These are phyloP conservation scores for Sinopyrophorus schimmeli DNA, from an alignment of 2,888 invertebrate genomes.

Conservation along the genomic window DNA sequence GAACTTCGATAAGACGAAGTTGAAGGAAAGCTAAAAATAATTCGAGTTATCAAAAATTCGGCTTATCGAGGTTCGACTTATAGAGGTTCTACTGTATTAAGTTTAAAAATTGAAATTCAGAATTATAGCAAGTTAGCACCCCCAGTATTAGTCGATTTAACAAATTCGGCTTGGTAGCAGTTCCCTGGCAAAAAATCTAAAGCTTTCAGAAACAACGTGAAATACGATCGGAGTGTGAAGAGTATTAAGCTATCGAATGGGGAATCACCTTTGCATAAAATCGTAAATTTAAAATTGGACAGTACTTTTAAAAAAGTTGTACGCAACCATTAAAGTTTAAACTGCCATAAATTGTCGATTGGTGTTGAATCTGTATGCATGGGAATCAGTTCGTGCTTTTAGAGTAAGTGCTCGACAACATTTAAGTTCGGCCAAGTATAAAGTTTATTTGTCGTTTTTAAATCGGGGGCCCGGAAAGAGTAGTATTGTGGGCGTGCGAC, in stretches of 20 bases:
- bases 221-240: slow-evolving; percentile 4
- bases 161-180: no score
- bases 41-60: no score
- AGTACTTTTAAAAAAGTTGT: slow-evolving; percentile 28
- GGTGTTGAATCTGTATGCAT: slow-evolving; percentile 49
- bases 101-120: slow-evolving; percentile 9
- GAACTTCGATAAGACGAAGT: no score
- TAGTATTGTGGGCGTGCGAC: slow-evolving; percentile 52
- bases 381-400: slow-evolving; percentile 46
- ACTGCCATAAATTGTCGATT: slow-evolving; percentile 54
- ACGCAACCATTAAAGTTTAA: slow-evolving; percentile 40
- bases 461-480: slow-evolving; percentile 44
- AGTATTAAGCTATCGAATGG: slow-evolving; percentile 20
- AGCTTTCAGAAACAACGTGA: slow-evolving; percentile 10
- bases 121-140: no score
- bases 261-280: slow-evolving; percentile 33
- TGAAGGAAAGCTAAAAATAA: no score
- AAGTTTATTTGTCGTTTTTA: slow-evolving; percentile 54
- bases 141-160: no score
- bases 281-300: slow-evolving; percentile 33
- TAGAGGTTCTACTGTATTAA: no score
- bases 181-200: no score
- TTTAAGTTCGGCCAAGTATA: slow-evolving; percentile 51
- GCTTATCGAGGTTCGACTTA: no score
- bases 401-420: slow-evolving; percentile 52